These are phyloP conservation scores for Sceloporus tristichus DNA, from an alignment of 2,113 vertebrate species.

Conservation along the genomic window DNA sequence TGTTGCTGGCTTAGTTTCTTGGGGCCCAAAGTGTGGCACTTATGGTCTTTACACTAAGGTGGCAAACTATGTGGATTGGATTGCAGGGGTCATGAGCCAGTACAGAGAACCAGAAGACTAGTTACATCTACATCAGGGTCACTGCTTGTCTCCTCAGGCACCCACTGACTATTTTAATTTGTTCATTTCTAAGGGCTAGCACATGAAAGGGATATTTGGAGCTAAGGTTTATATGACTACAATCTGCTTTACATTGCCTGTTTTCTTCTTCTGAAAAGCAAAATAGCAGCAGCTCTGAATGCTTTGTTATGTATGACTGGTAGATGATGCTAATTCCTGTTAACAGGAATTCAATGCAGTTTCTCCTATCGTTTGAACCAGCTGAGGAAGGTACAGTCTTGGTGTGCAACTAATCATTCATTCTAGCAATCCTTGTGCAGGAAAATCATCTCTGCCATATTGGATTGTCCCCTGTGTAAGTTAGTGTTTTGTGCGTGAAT, in stretches of 20 bases:
- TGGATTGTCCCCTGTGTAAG: not conserved
- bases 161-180: not conserved
- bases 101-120: slow-evolving; percentile 42
- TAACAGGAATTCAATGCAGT: not conserved
- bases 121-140: not conserved
- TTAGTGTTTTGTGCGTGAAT: not conserved
- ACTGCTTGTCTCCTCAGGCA: not conserved
- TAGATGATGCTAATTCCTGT: not conserved
- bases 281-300: not conserved
- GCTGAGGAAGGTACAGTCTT: not conserved
- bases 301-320: not conserved
- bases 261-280: slow-evolving; percentile 12
- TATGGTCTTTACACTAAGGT: slow-evolving; percentile 92
- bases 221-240: not conserved
- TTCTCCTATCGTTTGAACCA: not conserved
- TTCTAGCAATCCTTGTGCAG: not conserved
- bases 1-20: slow-evolving; percentile 87
- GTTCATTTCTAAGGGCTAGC: not conserved
- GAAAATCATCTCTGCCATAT: not conserved
- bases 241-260: not conserved
- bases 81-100: slow-evolving; percentile 79
- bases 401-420: not conserved
- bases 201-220: not conserved
- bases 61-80: slow-evolving; percentile 89
- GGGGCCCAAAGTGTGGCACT: slow-evolving; percentile 85